Percentiles rank a stretch among this genome's conserved stretches.
phyloP scores from a whole-genome alignment of 2,888 invertebrate genomes.

The Bimastos eiseni region DNA sequence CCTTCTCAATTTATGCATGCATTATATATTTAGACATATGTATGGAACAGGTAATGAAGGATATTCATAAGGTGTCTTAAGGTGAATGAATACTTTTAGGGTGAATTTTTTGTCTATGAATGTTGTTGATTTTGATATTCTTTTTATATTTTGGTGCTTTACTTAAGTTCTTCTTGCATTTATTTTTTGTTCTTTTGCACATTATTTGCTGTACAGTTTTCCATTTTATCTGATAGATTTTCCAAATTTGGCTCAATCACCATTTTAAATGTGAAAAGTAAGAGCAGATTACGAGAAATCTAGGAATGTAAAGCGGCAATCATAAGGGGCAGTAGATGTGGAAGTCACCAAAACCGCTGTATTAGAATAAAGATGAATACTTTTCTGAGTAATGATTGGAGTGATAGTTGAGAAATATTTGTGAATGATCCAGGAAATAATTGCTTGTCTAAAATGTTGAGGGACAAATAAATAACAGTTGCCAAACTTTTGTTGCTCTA shows the following conservation, averaged over 20 bases:
- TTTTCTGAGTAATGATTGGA: neutral
- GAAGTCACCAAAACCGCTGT: neutral
- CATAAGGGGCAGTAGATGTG: neutral
- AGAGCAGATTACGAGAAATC: neutral
- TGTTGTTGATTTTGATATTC: neutral
- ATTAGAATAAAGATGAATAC: neutral
- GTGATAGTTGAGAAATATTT: neutral
- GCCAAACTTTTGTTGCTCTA: neutral
- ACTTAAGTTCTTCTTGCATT: neutral
- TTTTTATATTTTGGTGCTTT: conserved; percentile 9
- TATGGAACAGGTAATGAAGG: too few species aligned
- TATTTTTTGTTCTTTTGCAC: neutral
- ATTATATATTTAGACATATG: too few species aligned
- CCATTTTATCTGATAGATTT: conserved; percentile 2
- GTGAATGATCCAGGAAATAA: neutral
- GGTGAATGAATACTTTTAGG: neutral
- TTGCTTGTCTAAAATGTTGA: neutral
- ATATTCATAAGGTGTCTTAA: too few species aligned
- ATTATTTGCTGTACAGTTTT: neutral
- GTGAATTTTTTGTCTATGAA: neutral
- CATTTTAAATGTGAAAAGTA: neutral
- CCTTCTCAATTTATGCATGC: too few species aligned
- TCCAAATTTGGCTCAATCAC: neutral
- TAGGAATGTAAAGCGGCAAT: neutral
- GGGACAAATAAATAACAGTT: neutral